Base-by-base conservation (phyloP, 2,113 vertebrate genomes). In the Chloropsis hardwickii region DNA sequence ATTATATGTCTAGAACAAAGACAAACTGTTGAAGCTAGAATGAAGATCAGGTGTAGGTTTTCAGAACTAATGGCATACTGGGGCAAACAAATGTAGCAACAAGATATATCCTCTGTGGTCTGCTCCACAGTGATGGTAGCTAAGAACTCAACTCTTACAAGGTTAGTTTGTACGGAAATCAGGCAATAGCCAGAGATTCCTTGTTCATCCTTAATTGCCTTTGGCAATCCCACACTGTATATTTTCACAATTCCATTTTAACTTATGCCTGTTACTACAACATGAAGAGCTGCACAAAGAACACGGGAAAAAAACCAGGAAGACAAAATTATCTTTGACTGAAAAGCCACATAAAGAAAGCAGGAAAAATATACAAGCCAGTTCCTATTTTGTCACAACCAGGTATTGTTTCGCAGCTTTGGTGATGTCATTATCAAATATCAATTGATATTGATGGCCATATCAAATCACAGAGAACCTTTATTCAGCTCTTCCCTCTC, bases 401-500 rank as follows among this genome's bases (percentile, higher is more conserved):
- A 35, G 40, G 13, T 54, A 31, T 4, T 81, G 15, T 81, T 88
- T 60, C 2, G 2, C 60, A 79, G 14, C 28, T 64, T 45, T 31
- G 22, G 22, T 51, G 53, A 78, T 51, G 60, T 16, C n/a, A 64
- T 71, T 67, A 69, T 60, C 50, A 77, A 92, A 60, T 47, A 64
- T 16, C 33, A 62, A n/a, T 35, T 74, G 44, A 60, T 86, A 56
- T 5, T 35, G 62, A 69, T 48, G 73, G 13, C 31, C n/a, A 21
- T 44, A 71, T 70, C 56, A 81, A 94, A 60, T n/a, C 69, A 84
- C 69, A 81, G 31, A 2, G 21, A 86, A 33, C 11, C 20, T 73
- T 74, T 70, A 81, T 62, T 58, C 57, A 87, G 40, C n/a, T 89
- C 73, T 87, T 94, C 25, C 18, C 20, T 81, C 35, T 58, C 69